Evolutionary conservation across 2,113 vertebrate genomes (phyloP).

Genomic region (Phrynosoma platyrhinos): DNA sequence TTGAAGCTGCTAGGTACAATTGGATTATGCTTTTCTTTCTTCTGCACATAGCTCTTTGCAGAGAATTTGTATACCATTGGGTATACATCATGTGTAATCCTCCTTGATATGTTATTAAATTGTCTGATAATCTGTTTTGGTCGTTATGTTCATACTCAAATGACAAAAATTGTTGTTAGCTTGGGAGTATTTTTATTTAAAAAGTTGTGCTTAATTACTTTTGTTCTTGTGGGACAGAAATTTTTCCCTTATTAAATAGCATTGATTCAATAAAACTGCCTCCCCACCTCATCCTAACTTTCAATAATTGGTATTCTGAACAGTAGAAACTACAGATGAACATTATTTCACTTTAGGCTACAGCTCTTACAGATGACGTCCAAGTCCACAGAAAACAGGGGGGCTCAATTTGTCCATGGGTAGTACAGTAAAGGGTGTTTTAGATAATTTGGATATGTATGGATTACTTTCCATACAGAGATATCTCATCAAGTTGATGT

Average conservation of each 20-base stretch:
- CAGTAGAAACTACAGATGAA: not conserved
- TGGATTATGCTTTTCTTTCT: not conserved
- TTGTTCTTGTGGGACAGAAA: not conserved
- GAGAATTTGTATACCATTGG: not conserved
- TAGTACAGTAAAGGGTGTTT: too few relatives aligned
- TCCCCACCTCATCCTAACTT: not conserved
- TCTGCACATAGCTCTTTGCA: not conserved
- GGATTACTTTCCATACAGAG: too few relatives aligned
- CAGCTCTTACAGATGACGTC: not conserved
- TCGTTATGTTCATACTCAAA: not conserved
- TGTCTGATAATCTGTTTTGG: not conserved
- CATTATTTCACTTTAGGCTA: not conserved
- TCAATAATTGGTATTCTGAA: not conserved
- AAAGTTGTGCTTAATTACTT: not conserved
- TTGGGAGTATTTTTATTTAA: not conserved
- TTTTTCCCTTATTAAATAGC: not conserved
- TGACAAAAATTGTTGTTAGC: not conserved
- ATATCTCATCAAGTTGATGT: too few relatives aligned
- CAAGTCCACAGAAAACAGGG: too few relatives aligned
- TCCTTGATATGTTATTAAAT: not conserved
- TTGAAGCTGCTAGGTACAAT: not conserved
- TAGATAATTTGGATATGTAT: too few relatives aligned
- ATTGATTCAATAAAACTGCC: not conserved
- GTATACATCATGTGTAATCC: not conserved
- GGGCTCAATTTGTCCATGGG: too few relatives aligned